phyloP scores from a whole-genome alignment of 2,113 vertebrate genomes.

The Chionomys nivalis region DNA sequence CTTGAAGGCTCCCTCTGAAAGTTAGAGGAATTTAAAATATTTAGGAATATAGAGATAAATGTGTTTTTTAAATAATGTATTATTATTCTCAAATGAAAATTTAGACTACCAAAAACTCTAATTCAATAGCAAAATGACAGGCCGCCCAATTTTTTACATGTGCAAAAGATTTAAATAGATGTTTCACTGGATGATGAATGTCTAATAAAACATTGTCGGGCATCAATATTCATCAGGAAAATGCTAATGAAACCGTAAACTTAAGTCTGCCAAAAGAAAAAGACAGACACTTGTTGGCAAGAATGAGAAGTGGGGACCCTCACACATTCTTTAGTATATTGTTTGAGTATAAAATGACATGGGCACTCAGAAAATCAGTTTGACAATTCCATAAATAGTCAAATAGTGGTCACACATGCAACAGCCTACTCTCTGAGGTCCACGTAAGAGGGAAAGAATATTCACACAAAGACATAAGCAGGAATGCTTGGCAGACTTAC shows the following conservation, averaged over 20 bases:
- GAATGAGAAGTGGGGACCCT: neutral
- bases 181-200: neutral
- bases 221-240: neutral
- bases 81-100: constrained; percentile 22
- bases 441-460: neutral
- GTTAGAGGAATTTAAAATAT: neutral
- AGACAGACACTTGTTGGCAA: neutral
- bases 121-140: neutral
- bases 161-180: neutral
- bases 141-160: neutral
- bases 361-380: neutral
- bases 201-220: neutral
- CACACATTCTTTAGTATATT: neutral
- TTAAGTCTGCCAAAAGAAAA: neutral
- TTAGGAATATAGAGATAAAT: neutral
- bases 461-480: neutral
- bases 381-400: neutral
- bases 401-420: constrained; percentile 2
- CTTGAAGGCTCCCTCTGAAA: neutral
- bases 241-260: neutral
- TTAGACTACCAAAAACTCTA: neutral
- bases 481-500: neutral
- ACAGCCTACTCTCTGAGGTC: neutral
- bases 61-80: neutral
- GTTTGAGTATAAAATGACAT: neutral